A percentile compares a stretch with the other conserved stretches of the same genome.
These are phyloP conservation scores for Tamandua tetradactyla DNA, from an alignment of 2,797 vertebrate genomes.

Conservation along the genomic window DNA sequence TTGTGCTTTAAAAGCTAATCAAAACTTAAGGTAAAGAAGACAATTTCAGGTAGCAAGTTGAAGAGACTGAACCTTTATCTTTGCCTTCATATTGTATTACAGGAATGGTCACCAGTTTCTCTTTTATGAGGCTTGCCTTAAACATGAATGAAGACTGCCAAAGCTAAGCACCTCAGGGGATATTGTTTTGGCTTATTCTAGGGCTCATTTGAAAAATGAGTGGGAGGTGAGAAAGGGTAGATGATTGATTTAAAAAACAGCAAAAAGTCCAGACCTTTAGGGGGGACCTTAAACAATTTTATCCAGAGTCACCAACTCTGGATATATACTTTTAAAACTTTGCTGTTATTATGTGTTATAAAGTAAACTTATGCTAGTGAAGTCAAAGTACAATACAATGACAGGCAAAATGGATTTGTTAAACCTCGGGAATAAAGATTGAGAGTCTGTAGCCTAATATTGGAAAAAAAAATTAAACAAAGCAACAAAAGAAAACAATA, in stretches of 20 bases:
- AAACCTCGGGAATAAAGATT: not conserved
- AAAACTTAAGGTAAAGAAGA: not conserved
- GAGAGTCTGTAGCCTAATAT: not conserved
- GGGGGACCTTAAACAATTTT: conserved; percentile 53
- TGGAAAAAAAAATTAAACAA: not conserved
- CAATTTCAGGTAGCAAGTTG: not conserved
- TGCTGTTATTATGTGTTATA: not conserved
- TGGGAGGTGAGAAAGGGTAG: not conserved
- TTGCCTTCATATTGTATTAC: not conserved
- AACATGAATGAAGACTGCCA: not conserved
- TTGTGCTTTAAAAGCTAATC: conserved; percentile 16
- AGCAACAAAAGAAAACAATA: not conserved
- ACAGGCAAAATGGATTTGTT: conserved; percentile 35
- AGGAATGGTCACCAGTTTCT: not conserved
- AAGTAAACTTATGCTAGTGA: conserved; percentile 51
- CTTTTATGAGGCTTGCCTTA: not conserved
- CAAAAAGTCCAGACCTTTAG: conserved; percentile 38
- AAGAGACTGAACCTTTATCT: not conserved
- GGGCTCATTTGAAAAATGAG: conserved; percentile 53
- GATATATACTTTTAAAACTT: not conserved
- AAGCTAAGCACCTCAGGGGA: not conserved
- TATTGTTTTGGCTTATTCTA: not conserved
- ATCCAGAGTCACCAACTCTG: not conserved
- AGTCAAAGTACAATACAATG: not conserved
- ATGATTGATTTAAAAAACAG: not conserved